Evolutionary conservation across 2,797 vertebrate genomes (phyloP).

Genomic region (Hephaestus fuliginosus): DNA sequence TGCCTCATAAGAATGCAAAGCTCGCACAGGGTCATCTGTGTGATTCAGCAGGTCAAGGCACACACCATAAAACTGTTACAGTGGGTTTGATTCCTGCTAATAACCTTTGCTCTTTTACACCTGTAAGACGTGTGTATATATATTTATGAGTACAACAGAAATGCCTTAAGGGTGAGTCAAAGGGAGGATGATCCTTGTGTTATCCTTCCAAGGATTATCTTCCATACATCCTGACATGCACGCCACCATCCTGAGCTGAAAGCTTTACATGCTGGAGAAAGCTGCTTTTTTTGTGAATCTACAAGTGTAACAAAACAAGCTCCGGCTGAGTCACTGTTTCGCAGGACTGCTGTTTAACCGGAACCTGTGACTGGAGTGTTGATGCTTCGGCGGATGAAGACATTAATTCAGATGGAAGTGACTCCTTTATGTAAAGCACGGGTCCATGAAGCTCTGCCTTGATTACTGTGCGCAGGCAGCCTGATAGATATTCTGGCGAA

Average conservation of each 20-base stretch:
- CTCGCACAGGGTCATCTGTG: conserved; percentile 23
- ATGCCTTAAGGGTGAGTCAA: not conserved
- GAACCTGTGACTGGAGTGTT: conserved; percentile 47
- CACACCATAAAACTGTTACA: conserved; percentile 1
- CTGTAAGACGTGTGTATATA: not conserved
- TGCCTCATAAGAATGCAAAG: conserved; percentile 46
- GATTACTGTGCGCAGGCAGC: conserved; percentile 11
- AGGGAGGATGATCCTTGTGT: not conserved
- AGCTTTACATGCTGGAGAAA: conserved; percentile 14
- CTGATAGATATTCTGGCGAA: conserved; percentile 25
- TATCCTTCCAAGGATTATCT: conserved; percentile 26
- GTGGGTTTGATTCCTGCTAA: conserved; percentile 2
- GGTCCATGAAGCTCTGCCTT: conserved; percentile 8
- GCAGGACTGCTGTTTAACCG: conserved; percentile 44
- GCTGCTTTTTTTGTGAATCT: conserved; percentile 35
- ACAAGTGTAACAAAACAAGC: conserved; percentile 32
- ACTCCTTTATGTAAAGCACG: conserved; percentile 40
- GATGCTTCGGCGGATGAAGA: conserved; percentile 25
- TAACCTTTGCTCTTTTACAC: not conserved
- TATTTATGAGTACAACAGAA: not conserved
- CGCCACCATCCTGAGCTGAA: not conserved
- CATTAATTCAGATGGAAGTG: conserved; percentile 49
- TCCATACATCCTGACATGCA: conserved; percentile 18
- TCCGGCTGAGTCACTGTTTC: conserved; percentile 66
- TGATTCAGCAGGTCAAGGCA: conserved; percentile 32